Evolutionary conservation across 2,888 invertebrate species (phyloP).

Genomic region (Drosophila neonasuta): DNA sequence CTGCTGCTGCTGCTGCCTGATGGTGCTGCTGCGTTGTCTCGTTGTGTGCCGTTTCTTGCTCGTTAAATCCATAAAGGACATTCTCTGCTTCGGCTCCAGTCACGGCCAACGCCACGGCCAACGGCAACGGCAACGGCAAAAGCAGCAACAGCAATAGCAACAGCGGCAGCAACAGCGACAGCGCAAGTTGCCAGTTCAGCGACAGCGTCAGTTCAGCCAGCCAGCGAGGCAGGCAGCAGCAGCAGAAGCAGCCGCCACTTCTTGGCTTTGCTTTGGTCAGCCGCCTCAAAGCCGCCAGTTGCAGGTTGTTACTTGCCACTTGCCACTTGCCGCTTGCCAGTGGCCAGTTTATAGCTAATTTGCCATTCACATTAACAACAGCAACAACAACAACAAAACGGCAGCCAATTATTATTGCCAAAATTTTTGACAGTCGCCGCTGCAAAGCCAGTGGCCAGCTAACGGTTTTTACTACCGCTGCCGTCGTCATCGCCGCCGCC

Average conservation of each 20-base stretch:
- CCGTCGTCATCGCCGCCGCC: slow-evolving; percentile 15
- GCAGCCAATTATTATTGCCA: slow-evolving; percentile 37
- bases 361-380: slow-evolving; percentile 52
- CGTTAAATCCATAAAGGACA: slow-evolving; percentile 71
- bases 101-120: slow-evolving; percentile 56
- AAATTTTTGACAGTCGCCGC: slow-evolving; percentile 20
- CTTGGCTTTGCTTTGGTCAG: slow-evolving; percentile 51
- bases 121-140: slow-evolving; percentile 18
- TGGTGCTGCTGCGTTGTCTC: slow-evolving; percentile 40
- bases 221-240: slow-evolving; percentile 57
- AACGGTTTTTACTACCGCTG: slow-evolving; percentile 60
- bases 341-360: slow-evolving; percentile 61
- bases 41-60: slow-evolving; percentile 40
- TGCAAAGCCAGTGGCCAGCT: slow-evolving; percentile 38
- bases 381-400: slow-evolving; percentile 11
- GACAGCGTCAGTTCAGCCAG: slow-evolving; percentile 56
- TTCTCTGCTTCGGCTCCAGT: slow-evolving; percentile 67
- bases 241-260: slow-evolving; percentile 59
- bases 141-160: slow-evolving; percentile 17
- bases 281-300: slow-evolving; percentile 33
- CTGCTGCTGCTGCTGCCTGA: slow-evolving; percentile 27
- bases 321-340: slow-evolving; percentile 39
- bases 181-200: slow-evolving; percentile 41
- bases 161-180: slow-evolving; percentile 20
- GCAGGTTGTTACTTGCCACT: slow-evolving; percentile 32